phyloP scores from a whole-genome alignment of 2,113 vertebrate genomes.

The Anser brachyrhynchus region DNA sequence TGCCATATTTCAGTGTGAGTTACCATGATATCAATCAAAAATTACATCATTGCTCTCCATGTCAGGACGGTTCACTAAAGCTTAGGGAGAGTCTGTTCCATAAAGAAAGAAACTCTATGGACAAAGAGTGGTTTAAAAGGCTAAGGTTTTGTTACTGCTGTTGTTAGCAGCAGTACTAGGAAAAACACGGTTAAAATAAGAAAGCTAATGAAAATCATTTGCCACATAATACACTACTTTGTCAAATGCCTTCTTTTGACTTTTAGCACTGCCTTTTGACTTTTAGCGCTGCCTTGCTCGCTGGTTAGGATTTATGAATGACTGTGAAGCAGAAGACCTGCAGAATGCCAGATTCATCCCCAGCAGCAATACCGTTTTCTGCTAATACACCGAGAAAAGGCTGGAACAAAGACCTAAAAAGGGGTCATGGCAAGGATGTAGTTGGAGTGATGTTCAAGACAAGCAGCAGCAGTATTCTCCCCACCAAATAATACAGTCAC shows the following conservation, averaged over 20 bases:
- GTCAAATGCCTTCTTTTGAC: neutral
- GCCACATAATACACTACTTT: neutral
- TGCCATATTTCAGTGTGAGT: neutral
- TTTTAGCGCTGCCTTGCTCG: neutral
- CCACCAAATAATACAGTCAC: neutral
- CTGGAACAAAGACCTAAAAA: neutral
- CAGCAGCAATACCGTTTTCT: neutral
- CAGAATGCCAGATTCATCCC: neutral
- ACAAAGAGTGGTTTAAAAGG: neutral
- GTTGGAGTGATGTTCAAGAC: neutral
- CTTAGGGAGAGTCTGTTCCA: neutral
- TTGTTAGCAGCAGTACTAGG: neutral
- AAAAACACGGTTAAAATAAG: neutral
- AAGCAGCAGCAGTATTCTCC: neutral
- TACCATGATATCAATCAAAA: neutral
- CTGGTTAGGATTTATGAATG: neutral
- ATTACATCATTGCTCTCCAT: neutral
- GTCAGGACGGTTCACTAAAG: neutral
- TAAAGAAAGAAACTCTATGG: neutral
- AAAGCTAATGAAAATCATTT: neutral
- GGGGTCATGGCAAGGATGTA: neutral
- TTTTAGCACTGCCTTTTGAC: neutral
- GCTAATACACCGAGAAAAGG: neutral
- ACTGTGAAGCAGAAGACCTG: neutral
- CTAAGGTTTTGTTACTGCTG: neutral